Conservation (phyloP, 2,888 invertebrate genomes). For the Phortica magna region DNA sequence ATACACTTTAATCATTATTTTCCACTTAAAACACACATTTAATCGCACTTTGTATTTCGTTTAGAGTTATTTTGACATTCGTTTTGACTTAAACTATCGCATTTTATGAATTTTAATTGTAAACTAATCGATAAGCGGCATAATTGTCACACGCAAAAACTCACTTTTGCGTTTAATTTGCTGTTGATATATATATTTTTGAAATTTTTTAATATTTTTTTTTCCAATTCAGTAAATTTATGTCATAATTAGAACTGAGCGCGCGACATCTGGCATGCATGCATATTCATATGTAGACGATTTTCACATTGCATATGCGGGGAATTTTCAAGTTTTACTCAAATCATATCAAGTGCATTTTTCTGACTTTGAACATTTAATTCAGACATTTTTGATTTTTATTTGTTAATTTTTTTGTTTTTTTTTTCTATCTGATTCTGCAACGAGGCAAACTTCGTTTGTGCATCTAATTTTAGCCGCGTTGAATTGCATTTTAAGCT, state of each 20-base stretch:
- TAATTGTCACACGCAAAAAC: background rate
- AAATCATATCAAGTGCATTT: constrained; percentile 1
- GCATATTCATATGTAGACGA: constrained; percentile 12
- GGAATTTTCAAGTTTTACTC: constrained; percentile 4
- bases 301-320: background rate
- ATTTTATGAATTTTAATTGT: constrained; percentile 30
- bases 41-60: background rate
- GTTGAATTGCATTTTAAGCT: background rate
- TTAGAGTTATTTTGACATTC: constrained; percentile 36
- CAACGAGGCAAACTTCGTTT: constrained; percentile 28
- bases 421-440: constrained; percentile 10
- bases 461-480: constrained; percentile 9
- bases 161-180: too few species aligned
- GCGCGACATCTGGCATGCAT: constrained; percentile 7
- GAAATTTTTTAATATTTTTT: too few species aligned
- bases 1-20: background rate
- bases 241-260: constrained; percentile 2
- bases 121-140: constrained; percentile 16
- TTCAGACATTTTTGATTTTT: background rate
- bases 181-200: too few species aligned
- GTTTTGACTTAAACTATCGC: constrained; percentile 15
- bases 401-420: background rate
- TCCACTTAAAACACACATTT: background rate
- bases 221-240: background rate
- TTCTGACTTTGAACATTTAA: constrained; percentile 10